Evolutionary conservation across 2,888 invertebrate species (phyloP).

Genomic region (Anagyrus pseudococci): DNA sequence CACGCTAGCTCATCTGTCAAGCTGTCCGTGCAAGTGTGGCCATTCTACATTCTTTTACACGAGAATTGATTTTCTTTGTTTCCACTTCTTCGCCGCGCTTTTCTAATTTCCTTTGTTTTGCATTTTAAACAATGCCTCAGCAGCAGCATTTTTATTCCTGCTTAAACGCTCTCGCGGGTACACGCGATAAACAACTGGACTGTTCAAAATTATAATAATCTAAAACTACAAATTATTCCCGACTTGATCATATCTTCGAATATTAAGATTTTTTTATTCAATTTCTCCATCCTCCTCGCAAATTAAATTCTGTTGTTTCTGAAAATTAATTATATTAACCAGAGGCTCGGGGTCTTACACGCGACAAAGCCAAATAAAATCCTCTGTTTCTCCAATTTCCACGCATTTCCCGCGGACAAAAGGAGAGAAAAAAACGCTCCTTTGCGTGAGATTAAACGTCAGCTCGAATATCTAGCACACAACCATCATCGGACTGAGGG

Average conservation of each 20-base stretch:
- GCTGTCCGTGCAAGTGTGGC: neutral
- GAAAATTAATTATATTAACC: no score
- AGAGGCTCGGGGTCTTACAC: no score
- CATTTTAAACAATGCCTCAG: no score
- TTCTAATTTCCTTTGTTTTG: no score
- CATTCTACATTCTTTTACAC: no score
- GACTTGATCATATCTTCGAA: no score
- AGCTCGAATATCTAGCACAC: conserved; percentile 15
- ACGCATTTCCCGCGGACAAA: neutral
- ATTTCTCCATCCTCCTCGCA: neutral
- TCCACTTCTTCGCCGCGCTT: neutral
- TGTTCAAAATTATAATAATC: no score
- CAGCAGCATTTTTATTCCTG: no score
- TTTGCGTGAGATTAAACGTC: conserved; percentile 30
- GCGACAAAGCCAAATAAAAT: neutral
- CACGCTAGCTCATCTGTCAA: conserved; percentile 22
- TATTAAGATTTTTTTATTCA: neutral
- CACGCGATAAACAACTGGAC: no score
- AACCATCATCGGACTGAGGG: conserved; percentile 8
- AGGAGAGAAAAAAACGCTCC: conserved; percentile 3
- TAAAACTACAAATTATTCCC: no score
- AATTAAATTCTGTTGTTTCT: no score
- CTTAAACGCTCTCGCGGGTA: no score
- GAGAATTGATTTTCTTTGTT: conserved; percentile 32
- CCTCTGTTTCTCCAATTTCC: neutral